Conservation (phyloP, 2,888 invertebrate genomes). For the Dyspetes luteomarginatus region DNA sequence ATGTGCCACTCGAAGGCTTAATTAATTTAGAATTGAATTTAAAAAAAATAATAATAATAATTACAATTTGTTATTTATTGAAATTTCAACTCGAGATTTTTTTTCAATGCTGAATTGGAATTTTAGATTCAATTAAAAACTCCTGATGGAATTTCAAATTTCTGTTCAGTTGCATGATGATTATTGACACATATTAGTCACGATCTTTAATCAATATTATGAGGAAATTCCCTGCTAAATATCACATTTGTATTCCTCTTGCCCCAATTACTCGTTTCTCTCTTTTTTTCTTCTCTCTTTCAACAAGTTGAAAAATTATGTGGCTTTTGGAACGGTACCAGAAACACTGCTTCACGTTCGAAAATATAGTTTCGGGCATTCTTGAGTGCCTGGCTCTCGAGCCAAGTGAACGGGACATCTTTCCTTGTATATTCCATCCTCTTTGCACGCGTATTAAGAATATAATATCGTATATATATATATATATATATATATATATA, state of each 20-base stretch:
- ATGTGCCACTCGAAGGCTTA: too few species aligned
- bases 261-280: conserved; percentile 49
- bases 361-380: conserved; percentile 66
- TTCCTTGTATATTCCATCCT: conserved; percentile 44
- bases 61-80: too few species aligned
- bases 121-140: too few species aligned
- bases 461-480: background rate
- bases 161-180: too few species aligned
- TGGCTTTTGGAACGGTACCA: conserved; percentile 56
- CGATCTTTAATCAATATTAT: too few species aligned
- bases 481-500: background rate
- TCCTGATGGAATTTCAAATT: too few species aligned
- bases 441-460: conserved; percentile 17
- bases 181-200: too few species aligned
- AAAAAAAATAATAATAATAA: too few species aligned
- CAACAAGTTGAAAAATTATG: conserved; percentile 26
- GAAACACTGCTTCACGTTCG: conserved; percentile 31
- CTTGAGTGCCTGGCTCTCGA: conserved; percentile 52
- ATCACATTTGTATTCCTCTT: conserved; percentile 18
- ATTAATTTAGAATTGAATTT: too few species aligned
- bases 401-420: conserved; percentile 67
- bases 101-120: too few species aligned
- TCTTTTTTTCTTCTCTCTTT: conserved; percentile 20
- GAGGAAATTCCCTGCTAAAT: conserved; percentile 43
- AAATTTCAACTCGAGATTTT: background rate